A percentile compares a stretch with the other conserved stretches of the same genome.
phyloP scores from a whole-genome alignment of 1,140 invertebrate species.

The silkworm (Bombyx mori) region ASM3026992v2 NC_085110.1:12509501-12510000 shows the following conservation, averaged over 20 bases:
- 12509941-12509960: constrained; percentile 51
- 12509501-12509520: too few species aligned
- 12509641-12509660: constrained; percentile 50
- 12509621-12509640: constrained; percentile 17
- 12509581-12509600: constrained; percentile 13
- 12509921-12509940: constrained; percentile 47
- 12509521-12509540: neutral
- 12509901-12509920: constrained; percentile 50
- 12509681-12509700: constrained; percentile 70
- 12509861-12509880: constrained; percentile 69
- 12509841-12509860: constrained; percentile 62
- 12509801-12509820: constrained; percentile 70
- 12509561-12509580: constrained; percentile 13
- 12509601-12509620: constrained; percentile 19
- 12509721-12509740: constrained; percentile 64
- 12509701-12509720: constrained; percentile 68
- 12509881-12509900: constrained; percentile 69
- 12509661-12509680: constrained; percentile 67
- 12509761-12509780: constrained; percentile 67
- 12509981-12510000: constrained; percentile 46
- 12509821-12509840: constrained; percentile 71
- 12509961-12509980: constrained; percentile 52
- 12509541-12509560: constrained; percentile 8
- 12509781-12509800: constrained; percentile 57
- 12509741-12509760: constrained; percentile 58